These are phyloP conservation scores for Parazoanthus swiftii DNA, from an alignment of 92 coral and sea anemone genomes.

Conservation along the genomic window DNA sequence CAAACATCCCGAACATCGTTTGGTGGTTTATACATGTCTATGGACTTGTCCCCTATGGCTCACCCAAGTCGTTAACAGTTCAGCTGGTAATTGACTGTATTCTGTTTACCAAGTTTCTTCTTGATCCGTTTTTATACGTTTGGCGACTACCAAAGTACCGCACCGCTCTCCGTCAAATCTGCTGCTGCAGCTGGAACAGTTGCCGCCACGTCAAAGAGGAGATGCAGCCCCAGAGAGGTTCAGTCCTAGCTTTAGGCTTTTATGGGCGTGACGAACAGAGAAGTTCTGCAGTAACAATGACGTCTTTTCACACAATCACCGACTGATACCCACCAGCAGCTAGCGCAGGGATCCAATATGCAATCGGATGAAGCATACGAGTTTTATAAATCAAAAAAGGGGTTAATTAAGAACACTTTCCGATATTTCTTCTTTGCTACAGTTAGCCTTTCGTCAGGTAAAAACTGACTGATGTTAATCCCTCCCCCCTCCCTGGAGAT, in stretches of 20 bases:
- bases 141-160: slow-evolving; percentile 18
- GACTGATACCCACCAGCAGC: neutral
- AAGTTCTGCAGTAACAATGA: neutral
- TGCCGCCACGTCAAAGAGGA: neutral
- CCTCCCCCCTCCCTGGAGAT: too few species aligned
- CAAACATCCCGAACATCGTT: neutral
- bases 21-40: neutral
- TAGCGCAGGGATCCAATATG: neutral
- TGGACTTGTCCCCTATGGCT: neutral
- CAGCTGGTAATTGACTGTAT: neutral
- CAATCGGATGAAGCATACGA: neutral
- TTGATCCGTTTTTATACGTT: slow-evolving; percentile 19
- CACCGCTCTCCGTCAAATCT: neutral
- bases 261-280: neutral
- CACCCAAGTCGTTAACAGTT: neutral
- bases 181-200: neutral
- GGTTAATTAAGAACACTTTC: too few species aligned
- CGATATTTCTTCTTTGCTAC: too few species aligned
- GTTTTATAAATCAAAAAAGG: too few species aligned
- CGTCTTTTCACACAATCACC: neutral
- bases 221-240: neutral
- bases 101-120: neutral
- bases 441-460: too few species aligned
- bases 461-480: too few species aligned
- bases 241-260: neutral